Base-by-base conservation (phyloP, 2,797 vertebrate species). In the Dryobates pubescens region DNA sequence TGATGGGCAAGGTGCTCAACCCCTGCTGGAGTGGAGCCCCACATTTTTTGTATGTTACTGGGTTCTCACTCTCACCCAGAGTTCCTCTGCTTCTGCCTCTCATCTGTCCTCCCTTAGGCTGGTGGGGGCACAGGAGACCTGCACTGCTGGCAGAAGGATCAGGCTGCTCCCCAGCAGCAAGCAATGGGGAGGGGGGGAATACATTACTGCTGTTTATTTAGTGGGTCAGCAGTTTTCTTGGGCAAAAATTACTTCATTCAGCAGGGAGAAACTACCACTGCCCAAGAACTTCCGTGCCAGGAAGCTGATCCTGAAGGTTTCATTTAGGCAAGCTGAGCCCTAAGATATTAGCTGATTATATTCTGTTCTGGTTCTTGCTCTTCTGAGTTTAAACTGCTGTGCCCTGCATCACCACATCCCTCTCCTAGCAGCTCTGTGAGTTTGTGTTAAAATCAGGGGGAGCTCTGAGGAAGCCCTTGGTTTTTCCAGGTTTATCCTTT, bases 211-310 rank as follows among this genome's bases (percentile, higher is more conserved):
- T 18, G 47, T 64, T 89, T 83, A 88, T 82, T 93, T 80, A 78
- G 71, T 76, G 73, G 27, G 36, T 91, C 91, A 90, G 91, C 69
- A 34, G 56, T 78, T 95, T 94, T 85, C 89, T 43, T 78, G 62
- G 69, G 69, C 26, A 92, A 84, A 95, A 90, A 92, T 83, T 8
- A 91, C 70, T 91, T 91, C 75, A 68, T 94, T 86, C 91, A 87
- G 78, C 63, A 56, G 75, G 65, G 47, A 95, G 75, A 80, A 84
- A 85, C 1, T 6, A 73, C 49, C 17, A 17, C 45, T 83, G 70
- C 70, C 79, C 67, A 65, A 87, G 69, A 93, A 80, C 38, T 92
- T 93, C 70, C 45, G 53, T n/a, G 77, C 83, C 72, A 68, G 91
- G 82, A 84, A 92, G 81, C 54, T 30, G 74, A 85, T 94, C 73